Percentiles rank a stretch among this genome's conserved stretches.
phyloP scores from a whole-genome alignment of 2,888 invertebrate species.

The Psylliodes chrysocephalus region DNA sequence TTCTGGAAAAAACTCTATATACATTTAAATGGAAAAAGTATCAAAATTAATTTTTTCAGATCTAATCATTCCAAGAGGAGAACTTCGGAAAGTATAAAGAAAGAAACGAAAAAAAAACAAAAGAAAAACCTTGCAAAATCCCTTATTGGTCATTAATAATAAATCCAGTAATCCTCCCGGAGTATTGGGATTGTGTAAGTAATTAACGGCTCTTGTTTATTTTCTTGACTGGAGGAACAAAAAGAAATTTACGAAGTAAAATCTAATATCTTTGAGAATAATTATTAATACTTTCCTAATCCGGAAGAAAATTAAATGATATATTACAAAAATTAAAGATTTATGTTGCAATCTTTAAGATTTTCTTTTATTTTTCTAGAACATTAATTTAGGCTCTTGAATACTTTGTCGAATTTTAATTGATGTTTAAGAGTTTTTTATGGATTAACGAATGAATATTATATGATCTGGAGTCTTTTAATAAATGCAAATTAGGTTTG shows the following conservation, averaged over 20 bases:
- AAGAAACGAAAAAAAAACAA: slow-evolving; percentile 1
- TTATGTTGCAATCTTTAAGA: too few relatives aligned
- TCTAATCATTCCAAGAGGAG: background rate
- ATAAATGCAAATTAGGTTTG: too few relatives aligned
- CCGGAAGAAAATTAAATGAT: background rate
- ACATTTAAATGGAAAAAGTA: too few relatives aligned
- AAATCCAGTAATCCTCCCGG: slow-evolving; percentile 8
- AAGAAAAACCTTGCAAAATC: background rate
- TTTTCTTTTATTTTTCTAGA: too few relatives aligned
- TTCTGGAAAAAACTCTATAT: too few relatives aligned
- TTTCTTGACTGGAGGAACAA: background rate
- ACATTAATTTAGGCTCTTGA: too few relatives aligned
- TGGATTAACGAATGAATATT: too few relatives aligned
- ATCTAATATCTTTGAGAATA: background rate
- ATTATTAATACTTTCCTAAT: background rate
- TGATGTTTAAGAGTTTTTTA: too few relatives aligned
- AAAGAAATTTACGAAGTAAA: slow-evolving; percentile 1
- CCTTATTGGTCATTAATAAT: slow-evolving; percentile 29
- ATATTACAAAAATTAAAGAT: background rate
- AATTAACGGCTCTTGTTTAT: slow-evolving; percentile 23
- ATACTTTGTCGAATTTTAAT: too few relatives aligned
- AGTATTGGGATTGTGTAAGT: slow-evolving; percentile 1
- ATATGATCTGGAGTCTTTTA: too few relatives aligned
- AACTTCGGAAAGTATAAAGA: background rate
- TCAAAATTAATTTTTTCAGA: too few relatives aligned